Percentiles rank a stretch among this genome's conserved stretches.
Conservation (phyloP, 35 echinoderm and acorn worm species). For the Heliocidaris erythrogramma region DNA sequence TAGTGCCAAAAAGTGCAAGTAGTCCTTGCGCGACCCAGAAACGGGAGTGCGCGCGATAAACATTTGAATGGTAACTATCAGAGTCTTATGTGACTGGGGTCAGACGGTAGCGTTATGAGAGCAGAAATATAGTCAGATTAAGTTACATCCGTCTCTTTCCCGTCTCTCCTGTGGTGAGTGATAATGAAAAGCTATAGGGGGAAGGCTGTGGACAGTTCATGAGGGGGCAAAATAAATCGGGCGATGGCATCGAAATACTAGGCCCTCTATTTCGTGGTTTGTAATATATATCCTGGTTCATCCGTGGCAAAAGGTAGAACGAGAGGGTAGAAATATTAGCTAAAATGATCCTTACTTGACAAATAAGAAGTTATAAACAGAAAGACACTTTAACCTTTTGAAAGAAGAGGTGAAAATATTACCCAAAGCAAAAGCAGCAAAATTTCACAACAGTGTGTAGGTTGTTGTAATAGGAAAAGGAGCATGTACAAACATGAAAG, state of each 20-base stretch:
- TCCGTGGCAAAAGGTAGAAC: not conserved
- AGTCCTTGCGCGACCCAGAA: conserved; percentile 42
- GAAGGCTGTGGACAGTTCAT: not conserved
- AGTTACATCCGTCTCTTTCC: conserved; percentile 29
- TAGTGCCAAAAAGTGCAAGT: conserved; percentile 35
- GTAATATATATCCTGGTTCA: not conserved
- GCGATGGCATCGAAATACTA: not conserved
- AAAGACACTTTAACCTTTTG: not conserved
- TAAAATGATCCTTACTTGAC: not conserved
- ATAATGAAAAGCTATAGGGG: conserved; percentile 23
- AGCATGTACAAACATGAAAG: too few species aligned
- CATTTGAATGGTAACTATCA: conserved; percentile 41
- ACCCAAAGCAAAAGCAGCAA: not conserved
- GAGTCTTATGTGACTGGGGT: not conserved
- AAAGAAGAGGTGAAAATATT: not conserved
- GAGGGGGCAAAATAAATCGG: conserved; percentile 15
- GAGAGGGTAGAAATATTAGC: not conserved
- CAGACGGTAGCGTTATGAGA: conserved; percentile 33
- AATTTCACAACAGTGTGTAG: too few species aligned
- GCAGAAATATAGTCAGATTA: conserved; percentile 19
- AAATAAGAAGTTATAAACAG: not conserved
- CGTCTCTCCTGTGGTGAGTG: conserved; percentile 24
- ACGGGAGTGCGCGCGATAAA: conserved; percentile 27
- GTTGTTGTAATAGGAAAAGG: too few species aligned
- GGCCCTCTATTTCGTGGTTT: not conserved